phyloP scores from a whole-genome alignment of 2,797 vertebrate species.

The Steatocranus sp. region DNA sequence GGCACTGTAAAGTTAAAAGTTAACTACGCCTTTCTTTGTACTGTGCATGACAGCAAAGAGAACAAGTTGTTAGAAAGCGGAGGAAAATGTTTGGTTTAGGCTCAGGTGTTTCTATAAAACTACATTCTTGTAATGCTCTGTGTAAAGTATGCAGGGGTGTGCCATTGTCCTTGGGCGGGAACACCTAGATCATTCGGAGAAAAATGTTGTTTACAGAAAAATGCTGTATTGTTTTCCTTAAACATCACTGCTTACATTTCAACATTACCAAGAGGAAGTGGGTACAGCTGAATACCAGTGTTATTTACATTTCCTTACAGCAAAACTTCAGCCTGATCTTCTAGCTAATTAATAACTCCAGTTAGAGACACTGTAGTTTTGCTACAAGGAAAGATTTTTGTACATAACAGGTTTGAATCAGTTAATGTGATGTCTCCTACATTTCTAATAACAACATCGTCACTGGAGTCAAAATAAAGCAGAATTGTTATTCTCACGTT shows the following conservation, averaged over 20 bases:
- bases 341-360: background rate
- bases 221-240: background rate
- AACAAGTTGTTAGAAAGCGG: background rate
- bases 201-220: background rate
- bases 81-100: background rate
- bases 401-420: background rate
- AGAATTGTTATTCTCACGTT: background rate
- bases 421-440: rapidly evolving
- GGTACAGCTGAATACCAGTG: background rate
- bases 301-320: background rate
- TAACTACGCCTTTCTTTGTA: background rate
- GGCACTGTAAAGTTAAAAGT: background rate
- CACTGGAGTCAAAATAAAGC: background rate
- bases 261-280: background rate
- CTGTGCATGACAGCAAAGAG: background rate
- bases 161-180: background rate
- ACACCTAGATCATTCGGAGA: background rate
- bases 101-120: background rate
- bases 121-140: background rate
- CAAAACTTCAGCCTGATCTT: background rate
- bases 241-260: background rate
- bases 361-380: background rate
- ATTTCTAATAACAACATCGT: background rate
- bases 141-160: background rate
- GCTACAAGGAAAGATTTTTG: rapidly evolving